phyloP scores from a whole-genome alignment of 2,888 invertebrate species.

The Seladonia tumulorum region DNA sequence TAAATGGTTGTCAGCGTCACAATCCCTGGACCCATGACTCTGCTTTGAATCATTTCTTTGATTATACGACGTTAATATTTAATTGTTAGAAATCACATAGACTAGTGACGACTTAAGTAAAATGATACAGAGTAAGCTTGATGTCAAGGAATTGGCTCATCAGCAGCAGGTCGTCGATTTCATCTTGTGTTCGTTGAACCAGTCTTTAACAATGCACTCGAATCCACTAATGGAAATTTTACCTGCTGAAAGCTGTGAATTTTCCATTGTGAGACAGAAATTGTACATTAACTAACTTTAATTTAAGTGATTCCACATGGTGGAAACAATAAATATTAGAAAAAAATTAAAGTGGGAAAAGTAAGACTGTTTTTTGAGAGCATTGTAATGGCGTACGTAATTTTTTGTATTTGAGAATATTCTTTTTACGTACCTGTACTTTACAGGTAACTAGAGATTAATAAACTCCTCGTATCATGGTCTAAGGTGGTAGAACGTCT shows the following conservation, averaged over 20 bases:
- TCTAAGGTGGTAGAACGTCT: constrained; percentile 78
- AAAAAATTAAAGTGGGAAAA: not conserved
- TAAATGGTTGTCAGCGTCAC: not conserved
- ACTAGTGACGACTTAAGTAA: constrained; percentile 45
- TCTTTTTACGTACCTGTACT: constrained; percentile 39
- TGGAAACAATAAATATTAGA: not conserved
- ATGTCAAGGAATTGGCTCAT: constrained; percentile 27
- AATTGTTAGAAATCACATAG: constrained; percentile 31
- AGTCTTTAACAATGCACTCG: constrained; percentile 41
- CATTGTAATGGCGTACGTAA: too few species aligned
- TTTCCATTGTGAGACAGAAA: not conserved
- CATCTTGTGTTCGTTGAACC: constrained; percentile 47
- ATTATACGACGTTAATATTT: constrained; percentile 8
- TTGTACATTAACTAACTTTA: not conserved
- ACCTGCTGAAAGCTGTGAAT: constrained; percentile 44
- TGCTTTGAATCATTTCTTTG: not conserved
- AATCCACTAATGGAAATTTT: constrained; percentile 39
- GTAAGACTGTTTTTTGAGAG: too few species aligned
- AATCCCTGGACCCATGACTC: not conserved
- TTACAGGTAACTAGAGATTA: constrained; percentile 42
- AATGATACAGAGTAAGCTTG: constrained; percentile 29
- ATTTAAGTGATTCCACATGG: not conserved
- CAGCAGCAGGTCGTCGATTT: constrained; percentile 37
- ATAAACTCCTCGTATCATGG: constrained; percentile 11
- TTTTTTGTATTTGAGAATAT: too few species aligned